phyloP scores from a whole-genome alignment of 92 coral and sea anemone species.

The Scolanthus callimorphus region DNA sequence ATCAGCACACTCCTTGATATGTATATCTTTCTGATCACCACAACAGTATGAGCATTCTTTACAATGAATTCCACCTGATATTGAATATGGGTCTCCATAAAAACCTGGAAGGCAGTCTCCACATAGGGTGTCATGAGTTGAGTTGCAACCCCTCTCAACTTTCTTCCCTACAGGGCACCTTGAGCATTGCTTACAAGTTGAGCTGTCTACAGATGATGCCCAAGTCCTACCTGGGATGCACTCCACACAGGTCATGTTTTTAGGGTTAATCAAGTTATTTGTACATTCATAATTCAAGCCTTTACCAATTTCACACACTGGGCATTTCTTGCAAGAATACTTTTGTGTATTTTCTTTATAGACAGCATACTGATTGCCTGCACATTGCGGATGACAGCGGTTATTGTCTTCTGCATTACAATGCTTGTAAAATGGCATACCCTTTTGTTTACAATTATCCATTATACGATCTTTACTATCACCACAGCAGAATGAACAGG shows the following conservation, averaged over 20 bases:
- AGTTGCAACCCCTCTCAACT: conserved; percentile 38
- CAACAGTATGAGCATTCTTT: conserved; percentile 72
- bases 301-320: conserved; percentile 18
- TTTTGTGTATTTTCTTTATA: conserved; percentile 4
- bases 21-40: conserved; percentile 41
- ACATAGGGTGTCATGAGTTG: conserved; percentile 54
- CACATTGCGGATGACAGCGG: conserved; percentile 40
- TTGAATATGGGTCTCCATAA: conserved; percentile 5
- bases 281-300: conserved; percentile 61
- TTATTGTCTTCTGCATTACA: conserved; percentile 22
- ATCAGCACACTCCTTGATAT: conserved; percentile 36
- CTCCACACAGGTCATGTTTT: conserved; percentile 12
- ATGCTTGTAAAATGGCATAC: conserved; percentile 54
- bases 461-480: conserved; percentile 5
- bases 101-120: conserved; percentile 46
- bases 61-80: conserved; percentile 12
- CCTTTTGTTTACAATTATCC: conserved; percentile 30
- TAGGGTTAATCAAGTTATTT: not conserved
- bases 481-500: conserved; percentile 67
- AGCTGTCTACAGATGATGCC: conserved; percentile 27
- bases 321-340: conserved; percentile 33
- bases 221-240: conserved; percentile 51
- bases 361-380: conserved; percentile 26
- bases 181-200: conserved; percentile 42
- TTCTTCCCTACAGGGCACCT: conserved; percentile 51